Conservation (phyloP, 2,888 invertebrate species). For the Rhorus exstirpatorius region DNA sequence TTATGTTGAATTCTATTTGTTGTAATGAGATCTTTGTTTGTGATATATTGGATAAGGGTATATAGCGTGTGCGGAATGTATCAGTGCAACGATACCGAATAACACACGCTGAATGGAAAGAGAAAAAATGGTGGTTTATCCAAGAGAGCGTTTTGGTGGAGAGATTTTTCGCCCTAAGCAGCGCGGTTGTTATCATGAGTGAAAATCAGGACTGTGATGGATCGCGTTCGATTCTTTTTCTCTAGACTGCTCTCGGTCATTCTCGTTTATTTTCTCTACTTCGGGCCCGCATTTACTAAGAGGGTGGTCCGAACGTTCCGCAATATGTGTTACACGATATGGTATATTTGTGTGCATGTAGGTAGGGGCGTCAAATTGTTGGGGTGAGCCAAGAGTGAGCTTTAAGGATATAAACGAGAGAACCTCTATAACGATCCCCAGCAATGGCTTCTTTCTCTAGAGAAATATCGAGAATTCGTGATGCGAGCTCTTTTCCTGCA, state of each 20-base stretch:
- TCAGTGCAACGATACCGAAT: slow-evolving; percentile 7
- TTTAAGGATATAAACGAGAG: slow-evolving; percentile 29
- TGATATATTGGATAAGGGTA: slow-evolving; percentile 16
- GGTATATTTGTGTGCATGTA: neutral
- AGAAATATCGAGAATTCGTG: slow-evolving; percentile 28
- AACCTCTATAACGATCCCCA: neutral
- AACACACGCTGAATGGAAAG: slow-evolving; percentile 8
- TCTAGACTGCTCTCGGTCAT: slow-evolving; percentile 37
- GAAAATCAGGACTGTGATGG: slow-evolving; percentile 65
- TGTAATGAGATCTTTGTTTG: slow-evolving; percentile 26
- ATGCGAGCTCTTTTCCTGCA: slow-evolving; percentile 55
- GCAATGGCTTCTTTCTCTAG: neutral
- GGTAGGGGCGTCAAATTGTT: slow-evolving; percentile 2
- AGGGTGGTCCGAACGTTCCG: slow-evolving; percentile 30
- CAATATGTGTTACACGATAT: slow-evolving; percentile 17
- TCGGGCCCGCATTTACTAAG: slow-evolving; percentile 28
- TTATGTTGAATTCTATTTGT: slow-evolving; percentile 49
- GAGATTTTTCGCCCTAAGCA: slow-evolving; percentile 43
- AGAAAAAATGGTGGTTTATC: slow-evolving; percentile 45
- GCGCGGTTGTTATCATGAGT: slow-evolving; percentile 52
- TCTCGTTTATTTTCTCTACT: slow-evolving; percentile 32
- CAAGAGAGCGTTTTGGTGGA: slow-evolving; percentile 19
- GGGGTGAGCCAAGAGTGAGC: slow-evolving; percentile 10
- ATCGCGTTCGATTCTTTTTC: slow-evolving; percentile 63
- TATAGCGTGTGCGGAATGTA: neutral